Base-by-base conservation (phyloP, 2,888 invertebrate genomes). In the Strigamia transsilvanica region DNA sequence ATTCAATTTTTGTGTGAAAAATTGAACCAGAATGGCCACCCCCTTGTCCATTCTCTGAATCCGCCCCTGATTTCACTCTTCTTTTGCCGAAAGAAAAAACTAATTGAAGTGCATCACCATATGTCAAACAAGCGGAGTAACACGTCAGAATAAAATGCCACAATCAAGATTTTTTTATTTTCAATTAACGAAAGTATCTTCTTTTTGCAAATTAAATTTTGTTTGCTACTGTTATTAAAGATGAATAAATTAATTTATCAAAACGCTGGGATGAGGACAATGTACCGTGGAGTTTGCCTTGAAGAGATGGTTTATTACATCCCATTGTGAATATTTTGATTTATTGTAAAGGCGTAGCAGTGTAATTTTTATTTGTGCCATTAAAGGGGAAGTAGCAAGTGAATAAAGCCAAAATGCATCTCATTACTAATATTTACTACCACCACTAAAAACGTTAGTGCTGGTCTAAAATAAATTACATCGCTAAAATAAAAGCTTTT, bases 321-420 rank as follows among this genome's bases (percentile, higher is more conserved):
- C 21, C 18, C 21, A 56, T 56, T 56, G 56, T 56, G 56, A 6
- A 18, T 56, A 7, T 18, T 56, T 56, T 56, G 56, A 56, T 56
- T 56, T 56, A 56, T 56, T 56, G 56, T 56, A 15, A 56, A 18
- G 18, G 18, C 56, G 18, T 56, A 56, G 56, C 18, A 56, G 18
- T 56, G 56, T 56, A n/a, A 56, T 56, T 56, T 56, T 56, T 56
- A 56, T 18, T 56, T 56, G 21, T 4, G 21, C 18, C 21, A 56
- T 56, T 56, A 56, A 56, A 56, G 56, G 18, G 56, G 56, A 18
- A 56, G 56, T 56, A 56, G 18, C 56, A 6, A 56, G 56, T n/a
- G n/a, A 56, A 18, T 56, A 9, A 56, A 18, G 7, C 18, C 27
- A 27, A 27, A 46, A n/a, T 15, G 46, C n/a, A 46, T 10, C n/a